Base-by-base conservation (phyloP, 2,888 invertebrate species). In the Hydriomena furcata region DNA sequence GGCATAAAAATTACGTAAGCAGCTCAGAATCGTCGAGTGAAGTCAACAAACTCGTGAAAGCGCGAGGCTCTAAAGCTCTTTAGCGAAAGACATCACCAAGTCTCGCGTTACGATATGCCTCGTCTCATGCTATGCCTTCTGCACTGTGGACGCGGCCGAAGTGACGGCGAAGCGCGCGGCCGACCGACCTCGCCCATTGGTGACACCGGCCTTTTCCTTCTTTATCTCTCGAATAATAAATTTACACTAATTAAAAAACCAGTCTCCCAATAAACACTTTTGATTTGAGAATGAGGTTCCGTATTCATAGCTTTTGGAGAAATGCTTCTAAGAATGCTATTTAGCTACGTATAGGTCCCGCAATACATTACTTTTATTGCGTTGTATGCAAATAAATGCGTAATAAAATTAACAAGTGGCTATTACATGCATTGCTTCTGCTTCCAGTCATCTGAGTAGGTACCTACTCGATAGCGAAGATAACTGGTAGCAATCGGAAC, bases 31-130 rank as follows among this genome's bases (percentile, higher is more conserved):
- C 48, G 41, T 10, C 35, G 57, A 61, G 61, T 52, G 68, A 60
- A 71, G 79, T 82, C 79, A 82, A 82, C 69, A 79, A 78, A 82
- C 82, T 75, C 73, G 69, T 77, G 76, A 79, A 78, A 79, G 77
- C 73, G 74, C 72, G 72, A 70, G 69, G 64, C 73, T 70, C 71
- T 73, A 71, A 70, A 73, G 68, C 70, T 79, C 75, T n/a, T 73
- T 66, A 82, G 84, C 67, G 82, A 86, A 88, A 88, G 88, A 87
- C 88, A 83, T 87, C 85, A 85, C 84, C 85, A 38, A 24, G 72
- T 72, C 75, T 60, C 71, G 66, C 53, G 55, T 60, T 63, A 52
- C 66, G 36, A 64, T 63, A 61, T 54, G 63, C 60, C 48, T 55
- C n/a, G n/a, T n/a, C n/a, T n/a, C n/a, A n/a, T n/a, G n/a, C n/a